Evolutionary conservation across 2,797 vertebrate genomes (phyloP), one percentile per base, ranked within the genome.

Genomic region (Danio aesculapii): DNA sequence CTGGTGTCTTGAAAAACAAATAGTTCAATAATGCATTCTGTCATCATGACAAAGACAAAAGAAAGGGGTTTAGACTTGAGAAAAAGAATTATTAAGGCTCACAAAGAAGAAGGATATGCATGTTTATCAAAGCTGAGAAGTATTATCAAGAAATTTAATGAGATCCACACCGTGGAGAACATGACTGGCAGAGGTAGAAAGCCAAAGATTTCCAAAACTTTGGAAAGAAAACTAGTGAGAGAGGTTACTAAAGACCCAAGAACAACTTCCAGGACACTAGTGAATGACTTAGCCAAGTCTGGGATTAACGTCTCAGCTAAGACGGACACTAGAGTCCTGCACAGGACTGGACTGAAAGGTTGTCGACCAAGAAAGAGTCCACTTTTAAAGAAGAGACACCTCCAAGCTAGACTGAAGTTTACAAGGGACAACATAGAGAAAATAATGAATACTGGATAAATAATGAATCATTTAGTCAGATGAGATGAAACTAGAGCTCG

Each of bases 351-450:
- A n/a, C n/a, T n/a, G n/a, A n/a, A n/a, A n/a, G n/a, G n/a, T n/a
- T n/a, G n/a, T n/a, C 1, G 39, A 77, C 49, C n/a, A 68, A 68
- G 75, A 43, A 77, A 58, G 30, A 30, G 8, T 12, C 16, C 61
- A 46, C 39, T 77, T 58, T 16, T 77, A n/a, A 44, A 41, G 12
- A 76, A 43, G 11, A 67, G 50, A 17, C 64, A 47, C 52, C 14
- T 50, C 21, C 71, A 61, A 59, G 72, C 72, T 16, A 61, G 57
- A 17, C 9, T 64, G 16, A 64, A 30, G 52, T 73, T 58, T 58
- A 7, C 67, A n/a, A 58, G 14, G n/a, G 63, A 66, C 10, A 66
- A n/a, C n/a, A n/a, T n/a, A n/a, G n/a, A n/a, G n/a, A n/a, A n/a
- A n/a, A n/a, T n/a, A n/a, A n/a, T n/a, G n/a, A n/a, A n/a, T n/a